These are phyloP conservation scores for Chaenocephalus aceratus DNA, from an alignment of 2,113 vertebrate species.

Conservation along the genomic window DNA sequence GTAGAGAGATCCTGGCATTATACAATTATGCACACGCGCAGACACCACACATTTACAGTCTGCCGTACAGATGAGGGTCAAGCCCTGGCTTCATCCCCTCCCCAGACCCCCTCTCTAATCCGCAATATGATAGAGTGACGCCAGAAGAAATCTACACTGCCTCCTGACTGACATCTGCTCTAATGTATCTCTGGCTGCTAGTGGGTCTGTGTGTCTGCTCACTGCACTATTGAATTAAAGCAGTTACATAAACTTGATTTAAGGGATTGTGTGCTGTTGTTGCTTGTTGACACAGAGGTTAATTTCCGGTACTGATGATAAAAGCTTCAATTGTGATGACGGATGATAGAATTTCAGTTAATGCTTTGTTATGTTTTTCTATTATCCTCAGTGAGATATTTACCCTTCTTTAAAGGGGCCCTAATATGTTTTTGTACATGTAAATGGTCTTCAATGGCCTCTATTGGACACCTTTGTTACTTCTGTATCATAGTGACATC, in stretches of 20 bases:
- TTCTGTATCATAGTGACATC: too few relatives aligned
- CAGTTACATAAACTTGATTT: neutral
- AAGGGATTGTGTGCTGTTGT: neutral
- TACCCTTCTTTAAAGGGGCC: neutral
- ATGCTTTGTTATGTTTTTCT: slow-evolving; percentile 9
- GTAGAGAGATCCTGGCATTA: neutral
- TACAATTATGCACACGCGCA: neutral
- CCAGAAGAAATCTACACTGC: neutral
- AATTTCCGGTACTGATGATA: slow-evolving; percentile 14
- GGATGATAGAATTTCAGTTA: neutral
- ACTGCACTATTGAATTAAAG: neutral
- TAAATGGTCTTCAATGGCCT: too few relatives aligned
- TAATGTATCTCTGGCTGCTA: slow-evolving; percentile 6
- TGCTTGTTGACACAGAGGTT: neutral
- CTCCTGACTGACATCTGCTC: slow-evolving; percentile 14
- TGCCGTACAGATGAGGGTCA: slow-evolving; percentile 19
- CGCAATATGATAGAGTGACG: slow-evolving; percentile 17
- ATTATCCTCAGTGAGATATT: neutral
- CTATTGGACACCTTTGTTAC: too few relatives aligned
- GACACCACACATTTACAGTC: neutral
- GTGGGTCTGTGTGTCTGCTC: neutral
- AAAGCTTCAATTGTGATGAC: neutral
- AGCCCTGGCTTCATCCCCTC: slow-evolving; percentile 18
- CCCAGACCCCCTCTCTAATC: slow-evolving; percentile 27
- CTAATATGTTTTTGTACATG: too few relatives aligned